Base-by-base conservation (phyloP, 2,888 invertebrate species). In the Hofmannophila pseudospretella region DNA sequence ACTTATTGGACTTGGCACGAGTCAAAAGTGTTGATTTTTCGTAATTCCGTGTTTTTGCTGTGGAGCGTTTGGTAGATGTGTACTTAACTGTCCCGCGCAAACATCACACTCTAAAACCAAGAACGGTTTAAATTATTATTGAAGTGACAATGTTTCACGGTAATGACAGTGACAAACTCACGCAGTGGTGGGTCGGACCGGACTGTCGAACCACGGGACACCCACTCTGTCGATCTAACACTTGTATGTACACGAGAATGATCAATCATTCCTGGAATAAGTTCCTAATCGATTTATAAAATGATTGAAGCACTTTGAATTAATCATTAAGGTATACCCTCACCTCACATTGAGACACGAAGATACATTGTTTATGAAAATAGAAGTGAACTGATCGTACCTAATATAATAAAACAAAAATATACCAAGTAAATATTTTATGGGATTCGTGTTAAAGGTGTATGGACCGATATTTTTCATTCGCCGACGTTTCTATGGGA, bases 51-150 rank as follows among this genome's bases (percentile, higher is more conserved):
- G 65, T 68, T 69, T 69, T 66, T 61, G 56, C 46, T 52, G 54
- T 51, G 51, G 47, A 52, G 54, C 51, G 58, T 66, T 61, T 66
- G 65, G 65, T 62, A 67, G 63, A 54, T 71, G 67, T 81, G 74
- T 75, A 60, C 42, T 44, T 77, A 75, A 74, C 76, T 70, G 73
- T 67, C 31, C 41, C 51, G 50, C 44, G 41, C 57, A 63, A 71
- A 77, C 63, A 79, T 66, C 57, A 51, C 66, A 60, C 69, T 69
- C 59, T 67, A 64, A 59, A 72, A 65, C 63, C 50, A 62, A 64
- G 62, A 73, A 76, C 71, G 64, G 72, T 72, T 73, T 68, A 67
- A 70, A 62, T 61, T 70, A 65, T 68, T 67, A 68, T 60, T 64
- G 61, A 67, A 63, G 68, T 70, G 75, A 69, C 67, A 71, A 68